Base-by-base conservation (phyloP, 2,797 vertebrate species). In the Microchirus variegatus region DNA sequence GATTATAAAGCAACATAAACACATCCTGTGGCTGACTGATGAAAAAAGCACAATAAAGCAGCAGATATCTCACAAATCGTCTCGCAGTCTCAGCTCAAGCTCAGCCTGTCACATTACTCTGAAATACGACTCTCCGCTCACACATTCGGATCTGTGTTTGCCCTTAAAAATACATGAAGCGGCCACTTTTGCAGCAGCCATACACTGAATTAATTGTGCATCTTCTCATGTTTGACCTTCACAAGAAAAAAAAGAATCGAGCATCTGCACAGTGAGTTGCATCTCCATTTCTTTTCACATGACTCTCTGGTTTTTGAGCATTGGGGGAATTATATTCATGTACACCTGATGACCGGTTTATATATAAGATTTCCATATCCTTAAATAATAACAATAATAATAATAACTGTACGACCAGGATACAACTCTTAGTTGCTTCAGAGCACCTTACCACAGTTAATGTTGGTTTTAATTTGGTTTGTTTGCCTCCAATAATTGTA, bases 131-230 rank as follows among this genome's bases (percentile, higher is more conserved):
- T 51, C 59, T 72, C 59, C 4, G 9, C 70, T 70, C 44, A 18
- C 63, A 73, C 53, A 55, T 66, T 58, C 51, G 22, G 53, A 59
- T 54, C 46, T 14, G 54, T 75, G 60, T 85, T 78, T 81, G 75
- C 63, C 77, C 67, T 79, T 77, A 81, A 75, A 88, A 79, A 81
- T 62, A 86, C 73, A 80, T 62, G 65, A 85, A 83, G 77, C 55
- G 19, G 10, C 2, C 26, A 40, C 49, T 68, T 81, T 75, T 74
- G 63, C 66, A 65, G 78, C 77, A 68, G 70, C 57, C 56, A 15
- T 14, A 61, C 61, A 44, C 63, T 38, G 60, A 74, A 76, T 80
- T 78, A 43, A 73, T 80, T 78, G 45, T 69, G 42, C 35, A 40
- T 73, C 61, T 82, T 35, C 66, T 70, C 69, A 19, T 75, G 56